These are phyloP conservation scores for Heterodera schachtii DNA, from an alignment of 1,140 invertebrate species.

Conservation along the genomic window DNA sequence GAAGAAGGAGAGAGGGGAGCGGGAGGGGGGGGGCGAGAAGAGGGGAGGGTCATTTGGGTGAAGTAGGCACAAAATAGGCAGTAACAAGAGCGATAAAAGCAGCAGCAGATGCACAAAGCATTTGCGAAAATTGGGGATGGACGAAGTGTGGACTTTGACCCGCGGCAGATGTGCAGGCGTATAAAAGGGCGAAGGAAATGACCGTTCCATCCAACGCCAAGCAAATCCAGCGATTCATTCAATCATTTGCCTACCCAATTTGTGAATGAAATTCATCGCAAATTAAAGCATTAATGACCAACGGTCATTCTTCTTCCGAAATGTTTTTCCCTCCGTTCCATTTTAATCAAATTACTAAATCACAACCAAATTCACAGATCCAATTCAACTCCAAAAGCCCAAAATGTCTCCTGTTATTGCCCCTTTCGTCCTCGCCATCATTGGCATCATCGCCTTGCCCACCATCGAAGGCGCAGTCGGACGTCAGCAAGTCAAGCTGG, in stretches of 20 bases:
- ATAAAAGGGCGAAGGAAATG: not conserved
- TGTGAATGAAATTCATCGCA: too few relatives aligned
- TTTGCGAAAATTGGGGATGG: not conserved
- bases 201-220: not conserved
- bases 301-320: too few relatives aligned
- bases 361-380: too few relatives aligned
- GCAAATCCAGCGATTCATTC: not conserved
- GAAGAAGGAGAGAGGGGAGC: too few relatives aligned
- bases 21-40: too few relatives aligned
- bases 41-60: not conserved
- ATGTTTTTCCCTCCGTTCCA: too few relatives aligned
- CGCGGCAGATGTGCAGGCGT: not conserved
- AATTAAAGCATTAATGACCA: too few relatives aligned
- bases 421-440: not conserved
- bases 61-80: not conserved
- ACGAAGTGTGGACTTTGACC: constrained; percentile 2
- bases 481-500: not conserved
- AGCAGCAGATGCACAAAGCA: too few relatives aligned
- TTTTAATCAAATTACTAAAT: too few relatives aligned
- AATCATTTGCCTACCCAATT: too few relatives aligned
- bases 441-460: not conserved
- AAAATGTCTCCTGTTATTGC: not conserved
- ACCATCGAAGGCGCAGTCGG: not conserved
- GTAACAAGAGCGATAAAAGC: not conserved
- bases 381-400: not conserved